Evolutionary conservation across 2,113 vertebrate species (phyloP), one percentile per base, ranked within the genome.

Genomic region (Gymnobelideus leadbeateri): DNA sequence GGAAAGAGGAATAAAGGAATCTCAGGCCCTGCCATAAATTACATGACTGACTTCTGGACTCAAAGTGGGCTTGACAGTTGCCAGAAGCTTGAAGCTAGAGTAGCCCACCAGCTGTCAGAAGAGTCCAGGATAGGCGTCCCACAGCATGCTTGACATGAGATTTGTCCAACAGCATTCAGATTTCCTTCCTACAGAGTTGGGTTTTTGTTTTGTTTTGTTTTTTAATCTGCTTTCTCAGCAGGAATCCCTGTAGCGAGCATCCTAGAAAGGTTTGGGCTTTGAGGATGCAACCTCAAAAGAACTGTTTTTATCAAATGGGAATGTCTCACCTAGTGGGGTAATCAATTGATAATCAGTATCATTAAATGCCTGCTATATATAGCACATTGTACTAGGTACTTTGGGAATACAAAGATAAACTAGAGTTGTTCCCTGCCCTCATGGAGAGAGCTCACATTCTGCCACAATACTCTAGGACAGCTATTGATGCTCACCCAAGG

Each of bases 31-130:
- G 97, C 97, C 97, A 96, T 37, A 90, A 96, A 98, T 98, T 96
- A 98, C 98, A 96, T 98, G 98, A 98, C 98, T 98, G 98, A 97
- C 95, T 98, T 98, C 96, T 98, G 97, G 98, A 98, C 97, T 46
- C 0, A 98, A 97, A 99, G 97, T 95, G 94, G 97, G 95, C 97
- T 98, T 99, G 98, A 98, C 98, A 98, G 98, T 97, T 97, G 98
- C 97, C 26, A 84, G 68, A 84, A 43, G n/a, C 95, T 95, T 97
- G 96, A 91, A 3, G 52, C 26, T 55, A 93, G 98, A 97, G 98
- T 90, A 97, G 98, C 98, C 97, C 96, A 96, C 97, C 97, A 96
- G 93, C 97, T 23, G 91, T 93, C 95, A 0, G 96, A 96, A 95
- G 96, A 96, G 96, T 94, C 43, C 0, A 24, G 57, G 97, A 84